Conservation (phyloP, 2,797 vertebrate species). For the Triplophysa bombifrons region DNA sequence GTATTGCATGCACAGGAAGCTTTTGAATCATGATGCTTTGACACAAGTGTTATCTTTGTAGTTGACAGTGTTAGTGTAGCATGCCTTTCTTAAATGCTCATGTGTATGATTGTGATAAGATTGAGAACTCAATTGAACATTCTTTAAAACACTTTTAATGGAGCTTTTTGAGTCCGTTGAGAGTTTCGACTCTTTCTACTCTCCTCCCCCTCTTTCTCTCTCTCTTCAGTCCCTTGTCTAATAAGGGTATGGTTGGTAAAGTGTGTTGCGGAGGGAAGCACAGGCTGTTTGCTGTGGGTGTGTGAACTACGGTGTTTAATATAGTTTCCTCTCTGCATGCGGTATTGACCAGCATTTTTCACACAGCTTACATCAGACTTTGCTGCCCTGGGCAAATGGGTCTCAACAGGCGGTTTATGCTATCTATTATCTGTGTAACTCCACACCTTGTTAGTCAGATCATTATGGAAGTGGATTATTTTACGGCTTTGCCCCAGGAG, state of each 20-base stretch:
- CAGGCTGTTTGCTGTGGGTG: constrained; percentile 35
- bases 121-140: constrained; percentile 8
- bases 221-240: constrained; percentile 21
- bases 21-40: not conserved
- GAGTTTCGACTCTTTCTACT: constrained; percentile 31
- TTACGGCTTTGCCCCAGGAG: constrained; percentile 31
- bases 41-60: not conserved
- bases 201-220: constrained; percentile 23
- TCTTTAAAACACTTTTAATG: constrained; percentile 38
- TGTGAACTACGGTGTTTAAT: constrained; percentile 45
- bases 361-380: constrained; percentile 40
- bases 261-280: constrained; percentile 21
- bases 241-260: constrained; percentile 10
- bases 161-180: constrained; percentile 22
- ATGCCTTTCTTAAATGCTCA: not conserved
- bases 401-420: constrained; percentile 39
- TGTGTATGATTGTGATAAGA: not conserved
- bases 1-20: not conserved
- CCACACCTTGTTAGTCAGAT: constrained; percentile 45
- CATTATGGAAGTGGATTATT: constrained; percentile 51
- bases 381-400: constrained; percentile 26
- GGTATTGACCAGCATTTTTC: constrained; percentile 37
- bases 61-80: not conserved
- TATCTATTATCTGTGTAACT: constrained; percentile 39
- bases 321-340: constrained; percentile 14